Evolutionary conservation across 2,888 invertebrate genomes (phyloP), one percentile per base, ranked within the genome.

Genomic region (Pterobdella sp.): DNA sequence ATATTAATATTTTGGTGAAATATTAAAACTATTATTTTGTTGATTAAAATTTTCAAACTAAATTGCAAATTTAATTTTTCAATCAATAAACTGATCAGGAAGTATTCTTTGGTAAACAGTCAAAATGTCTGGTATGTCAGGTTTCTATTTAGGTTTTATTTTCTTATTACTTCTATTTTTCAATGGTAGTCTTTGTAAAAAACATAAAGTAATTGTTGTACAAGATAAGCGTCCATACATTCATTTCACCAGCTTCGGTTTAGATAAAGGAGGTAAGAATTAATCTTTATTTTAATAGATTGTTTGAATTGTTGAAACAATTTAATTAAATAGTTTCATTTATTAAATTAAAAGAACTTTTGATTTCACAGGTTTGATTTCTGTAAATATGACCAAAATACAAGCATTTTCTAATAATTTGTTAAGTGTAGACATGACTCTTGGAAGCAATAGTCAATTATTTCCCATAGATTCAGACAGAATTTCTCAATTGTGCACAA

Each of bases 211-310:
- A 35, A 71, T 35, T 63, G 26, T 71, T 26, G 22, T 63, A 18
- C 63, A 56, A 31, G 71, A 71, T 29, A 22, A 36, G 35, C 56
- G 71, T n/a, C 34, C 63, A 34, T 73, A 26, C 34, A 73, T 76
- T 65, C 72, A 72, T 64, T 60, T 76, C 29, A 74, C 72, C 34
- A 76, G 74, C 36, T 76, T 76, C 52, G 76, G 76, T 1, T 75
- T 76, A 32, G 67, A 52, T 26, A 35, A 73, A 64, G 66, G 67
- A 34, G 76, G 76, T 26, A 66, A 69, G 26, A 36, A 74, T 42
- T 72, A 60, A 14, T 73, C 73, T 26, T 2, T 34, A 34, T 34
- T n/a, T 22, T 60, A 60, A 26, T 70, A 52, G 18, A 49, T 60
- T 60, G 7, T 1, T 60, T 31, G 7, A 49, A 18, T 35, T 52